Base-by-base conservation (phyloP, 2,888 invertebrate species). In the Crossocerus cetratus region DNA sequence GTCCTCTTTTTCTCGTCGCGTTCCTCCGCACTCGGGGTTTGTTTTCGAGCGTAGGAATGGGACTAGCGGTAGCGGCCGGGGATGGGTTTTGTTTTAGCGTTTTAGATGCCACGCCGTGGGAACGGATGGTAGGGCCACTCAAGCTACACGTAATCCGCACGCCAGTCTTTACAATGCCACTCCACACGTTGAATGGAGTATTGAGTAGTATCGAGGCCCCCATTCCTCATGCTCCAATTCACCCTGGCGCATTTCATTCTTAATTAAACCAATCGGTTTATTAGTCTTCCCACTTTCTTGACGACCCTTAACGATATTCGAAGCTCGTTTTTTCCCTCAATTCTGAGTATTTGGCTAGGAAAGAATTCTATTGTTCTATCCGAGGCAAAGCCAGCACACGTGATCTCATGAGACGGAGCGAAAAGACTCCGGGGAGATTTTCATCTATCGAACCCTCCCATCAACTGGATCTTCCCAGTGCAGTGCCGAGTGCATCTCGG, bases 31-130 rank as follows among this genome's bases (percentile, higher is more conserved):
- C 67, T 80, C 80, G 80, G 78, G 76, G 84, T 85, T 83, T 80
- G 80, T 83, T 79, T 79, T 76, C 60, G 77, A 78, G 69, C 54
- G 55, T 71, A 76, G 70, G 69, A 75, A 68, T 70, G 69, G 65
- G 62, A 54, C 74, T 65, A 65, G 69, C 73, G 74, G 61, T 66
- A 57, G 65, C 68, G 3, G 32, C 32, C 5, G 32, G 65, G 73
- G 76, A 64, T 79, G 76, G 83, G 86, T 88, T 87, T 88, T 88
- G 86, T 87, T 88, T 88, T 85, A 86, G 83, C 84, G 83, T 86
- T 89, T 87, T 84, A 86, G 84, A 85, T 83, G 84, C 83, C 84
- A 82, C 75, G 80, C 81, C 88, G 89, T 89, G 89, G 87, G 89
- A 89, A 89, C 86, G 84, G 82, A 80, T 83, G 80, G 83, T 77